Percentiles rank a stretch among this genome's conserved stretches.
Conservation (phyloP, 2,113 vertebrate species). For the Trematocara zebra region DNA sequence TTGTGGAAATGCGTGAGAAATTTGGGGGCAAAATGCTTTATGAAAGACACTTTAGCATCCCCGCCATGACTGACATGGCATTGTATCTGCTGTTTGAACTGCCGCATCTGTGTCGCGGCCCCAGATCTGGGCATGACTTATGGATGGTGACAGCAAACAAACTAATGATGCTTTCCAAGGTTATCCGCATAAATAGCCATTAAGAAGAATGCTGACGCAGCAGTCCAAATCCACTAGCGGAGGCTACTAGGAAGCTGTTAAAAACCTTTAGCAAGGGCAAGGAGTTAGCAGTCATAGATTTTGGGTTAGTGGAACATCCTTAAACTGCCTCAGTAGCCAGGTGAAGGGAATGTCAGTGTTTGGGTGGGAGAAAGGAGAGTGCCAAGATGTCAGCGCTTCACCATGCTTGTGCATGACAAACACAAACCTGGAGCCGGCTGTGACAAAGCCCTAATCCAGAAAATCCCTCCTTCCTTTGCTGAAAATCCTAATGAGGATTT, state of each 20-base stretch:
- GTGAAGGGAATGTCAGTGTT: constrained; percentile 30
- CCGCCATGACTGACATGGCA: background rate
- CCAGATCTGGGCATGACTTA: constrained; percentile 30
- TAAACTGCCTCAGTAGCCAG: background rate
- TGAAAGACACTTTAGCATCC: background rate
- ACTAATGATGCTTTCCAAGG: constrained; percentile 60
- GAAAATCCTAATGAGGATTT: constrained; percentile 77
- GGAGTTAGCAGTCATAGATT: constrained; percentile 14
- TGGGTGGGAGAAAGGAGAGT: constrained; percentile 25
- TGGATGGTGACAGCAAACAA: constrained; percentile 50
- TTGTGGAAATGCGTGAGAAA: background rate
- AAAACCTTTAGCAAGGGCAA: constrained; percentile 26
- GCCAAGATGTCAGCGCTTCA: constrained; percentile 61
- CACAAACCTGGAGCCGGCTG: constrained; percentile 72
- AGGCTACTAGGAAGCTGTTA: background rate
- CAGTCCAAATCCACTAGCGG: constrained; percentile 8
- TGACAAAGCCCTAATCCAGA: constrained; percentile 76
- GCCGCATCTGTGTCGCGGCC: constrained; percentile 5
- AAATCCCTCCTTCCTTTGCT: constrained; percentile 73
- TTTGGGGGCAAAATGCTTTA: background rate
- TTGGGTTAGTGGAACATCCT: constrained; percentile 23
- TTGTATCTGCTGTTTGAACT: constrained; percentile 4
- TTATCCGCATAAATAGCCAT: constrained; percentile 61
- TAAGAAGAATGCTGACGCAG: constrained; percentile 46
- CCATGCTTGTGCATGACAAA: constrained; percentile 74